phyloP scores from a whole-genome alignment of 2,888 invertebrate species.

The Dascillus cervinus region DNA sequence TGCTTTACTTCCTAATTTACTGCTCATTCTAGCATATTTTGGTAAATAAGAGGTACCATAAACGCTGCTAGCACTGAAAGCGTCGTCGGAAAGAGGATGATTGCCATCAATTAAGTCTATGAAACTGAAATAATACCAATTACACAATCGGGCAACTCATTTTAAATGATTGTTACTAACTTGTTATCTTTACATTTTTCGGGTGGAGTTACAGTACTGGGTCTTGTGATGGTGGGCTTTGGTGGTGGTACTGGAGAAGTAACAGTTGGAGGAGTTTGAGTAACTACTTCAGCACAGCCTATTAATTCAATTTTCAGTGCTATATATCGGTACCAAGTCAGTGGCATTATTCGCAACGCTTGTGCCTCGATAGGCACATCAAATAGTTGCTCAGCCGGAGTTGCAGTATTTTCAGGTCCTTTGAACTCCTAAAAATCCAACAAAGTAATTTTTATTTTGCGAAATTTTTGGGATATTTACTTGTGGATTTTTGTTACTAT shows the following conservation, averaged over 20 bases:
- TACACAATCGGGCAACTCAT: too few species aligned
- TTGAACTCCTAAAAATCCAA: slow-evolving; percentile 58
- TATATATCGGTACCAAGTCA: slow-evolving; percentile 64
- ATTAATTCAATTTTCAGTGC: slow-evolving; percentile 62
- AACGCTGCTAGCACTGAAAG: slow-evolving; percentile 53
- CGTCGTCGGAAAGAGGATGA: slow-evolving; percentile 45
- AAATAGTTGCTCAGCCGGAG: slow-evolving; percentile 57
- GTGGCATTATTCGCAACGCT: slow-evolving; percentile 62
- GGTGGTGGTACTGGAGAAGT: too few species aligned
- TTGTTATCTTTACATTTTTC: too few species aligned
- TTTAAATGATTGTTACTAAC: too few species aligned
- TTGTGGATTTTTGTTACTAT: slow-evolving; percentile 42
- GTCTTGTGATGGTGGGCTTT: too few species aligned
- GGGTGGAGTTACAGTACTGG: too few species aligned
- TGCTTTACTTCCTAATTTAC: too few species aligned
- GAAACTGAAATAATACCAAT: slow-evolving; percentile 30
- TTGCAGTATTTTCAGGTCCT: slow-evolving; percentile 57
- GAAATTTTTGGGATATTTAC: slow-evolving; percentile 33
- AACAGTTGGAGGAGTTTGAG: too few species aligned
- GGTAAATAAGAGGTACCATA: slow-evolving; percentile 46
- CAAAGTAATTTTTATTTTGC: background rate
- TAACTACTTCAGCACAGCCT: slow-evolving; percentile 51
- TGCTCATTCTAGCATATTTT: slow-evolving; percentile 47
- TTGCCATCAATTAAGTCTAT: slow-evolving; percentile 45
- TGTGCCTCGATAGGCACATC: slow-evolving; percentile 67